phyloP scores from a whole-genome alignment of 2,113 vertebrate genomes.

The Alouatta palliata region DNA sequence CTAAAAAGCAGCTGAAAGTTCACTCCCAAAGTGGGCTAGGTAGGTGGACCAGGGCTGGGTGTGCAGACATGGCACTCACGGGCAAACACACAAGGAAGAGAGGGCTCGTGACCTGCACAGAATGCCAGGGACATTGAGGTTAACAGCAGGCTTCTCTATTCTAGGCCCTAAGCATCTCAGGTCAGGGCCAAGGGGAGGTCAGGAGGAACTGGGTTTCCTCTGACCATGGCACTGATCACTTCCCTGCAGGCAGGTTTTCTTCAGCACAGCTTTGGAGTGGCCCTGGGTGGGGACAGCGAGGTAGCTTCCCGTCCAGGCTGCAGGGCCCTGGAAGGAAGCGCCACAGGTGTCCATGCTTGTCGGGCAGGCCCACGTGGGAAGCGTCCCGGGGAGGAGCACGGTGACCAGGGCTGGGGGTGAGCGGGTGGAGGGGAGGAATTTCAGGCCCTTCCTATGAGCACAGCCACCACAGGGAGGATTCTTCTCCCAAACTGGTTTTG shows the following conservation, averaged over 20 bases:
- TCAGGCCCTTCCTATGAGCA: fast-evolving
- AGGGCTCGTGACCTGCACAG: neutral
- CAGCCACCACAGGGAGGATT: neutral
- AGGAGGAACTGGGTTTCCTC: constrained; percentile 37
- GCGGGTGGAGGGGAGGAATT: neutral
- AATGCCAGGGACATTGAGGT: neutral
- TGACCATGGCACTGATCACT: neutral
- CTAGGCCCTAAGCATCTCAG: neutral
- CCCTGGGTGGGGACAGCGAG: neutral
- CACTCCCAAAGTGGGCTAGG: neutral
- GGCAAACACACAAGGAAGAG: neutral
- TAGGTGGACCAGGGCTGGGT: no score
- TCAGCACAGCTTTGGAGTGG: neutral
- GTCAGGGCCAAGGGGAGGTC: neutral
- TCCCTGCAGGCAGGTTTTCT: constrained; percentile 27
- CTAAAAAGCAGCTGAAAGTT: neutral
- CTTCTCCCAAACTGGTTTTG: neutral
- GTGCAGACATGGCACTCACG: fast-evolving
- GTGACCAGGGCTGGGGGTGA: neutral
- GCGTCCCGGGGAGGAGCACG: no score
- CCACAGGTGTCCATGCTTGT: neutral
- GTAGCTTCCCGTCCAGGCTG: neutral
- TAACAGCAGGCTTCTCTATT: constrained; percentile 24
- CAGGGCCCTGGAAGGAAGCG: neutral
- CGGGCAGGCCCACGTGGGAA: neutral